A percentile compares a stretch with the other conserved stretches of the same genome.
Conservation (phyloP, 2,888 invertebrate genomes). For the Cyaniris semiargus region DNA sequence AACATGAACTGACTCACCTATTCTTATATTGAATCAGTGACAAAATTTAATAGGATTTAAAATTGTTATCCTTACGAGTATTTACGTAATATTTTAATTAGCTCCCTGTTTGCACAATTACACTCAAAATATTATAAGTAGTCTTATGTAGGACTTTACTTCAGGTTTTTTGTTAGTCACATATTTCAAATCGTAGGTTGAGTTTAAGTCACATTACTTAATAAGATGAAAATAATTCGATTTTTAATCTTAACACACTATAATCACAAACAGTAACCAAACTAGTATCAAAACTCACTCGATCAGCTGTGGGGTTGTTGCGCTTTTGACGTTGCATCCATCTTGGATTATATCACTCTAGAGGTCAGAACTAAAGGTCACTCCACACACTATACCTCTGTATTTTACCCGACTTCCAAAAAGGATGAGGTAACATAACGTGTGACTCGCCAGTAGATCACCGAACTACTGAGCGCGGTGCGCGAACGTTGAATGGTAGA, state of each 20-base stretch:
- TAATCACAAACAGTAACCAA: conserved; percentile 46
- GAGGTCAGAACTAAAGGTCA: conserved; percentile 42
- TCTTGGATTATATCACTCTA: conserved; percentile 56
- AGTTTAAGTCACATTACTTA: no score
- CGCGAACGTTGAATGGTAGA: conserved; percentile 69
- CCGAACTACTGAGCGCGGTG: conserved; percentile 71
- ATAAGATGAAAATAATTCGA: no score
- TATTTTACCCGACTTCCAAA: not conserved
- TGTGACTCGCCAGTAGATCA: conserved; percentile 76
- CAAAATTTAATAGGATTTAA: no score
- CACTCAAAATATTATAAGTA: no score
- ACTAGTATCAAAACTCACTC: conserved; percentile 66
- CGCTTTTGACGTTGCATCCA: conserved; percentile 59
- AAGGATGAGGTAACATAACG: conserved; percentile 53
- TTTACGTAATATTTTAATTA: no score
- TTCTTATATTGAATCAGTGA: not conserved
- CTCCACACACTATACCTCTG: not conserved
- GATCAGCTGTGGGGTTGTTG: conserved; percentile 54
- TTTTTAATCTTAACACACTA: no score
- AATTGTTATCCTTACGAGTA: no score
- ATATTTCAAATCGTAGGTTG: no score
- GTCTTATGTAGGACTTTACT: no score
- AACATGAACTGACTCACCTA: not conserved
- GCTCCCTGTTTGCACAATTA: no score
- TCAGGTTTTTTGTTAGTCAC: no score